phyloP scores from a whole-genome alignment of 1,140 invertebrate genomes.

The Drosophila triauraria region DNA sequence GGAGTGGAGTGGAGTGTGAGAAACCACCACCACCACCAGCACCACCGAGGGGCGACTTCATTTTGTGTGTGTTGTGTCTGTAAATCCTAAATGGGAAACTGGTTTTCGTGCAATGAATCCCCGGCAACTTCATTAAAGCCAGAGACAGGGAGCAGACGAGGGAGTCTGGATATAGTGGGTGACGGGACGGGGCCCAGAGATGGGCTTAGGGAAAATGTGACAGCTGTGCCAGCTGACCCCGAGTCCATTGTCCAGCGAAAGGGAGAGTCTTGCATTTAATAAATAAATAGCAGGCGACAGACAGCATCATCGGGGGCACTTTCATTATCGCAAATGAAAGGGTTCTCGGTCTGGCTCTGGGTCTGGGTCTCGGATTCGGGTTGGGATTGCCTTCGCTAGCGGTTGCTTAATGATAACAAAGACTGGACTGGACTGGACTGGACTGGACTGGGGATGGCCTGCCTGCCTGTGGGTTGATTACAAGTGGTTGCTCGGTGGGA shows the following conservation, averaged over 20 bases:
- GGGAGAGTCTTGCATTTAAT: slow-evolving; percentile 66
- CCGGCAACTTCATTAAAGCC: slow-evolving; percentile 54
- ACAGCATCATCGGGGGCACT: slow-evolving; percentile 46
- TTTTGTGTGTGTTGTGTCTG: slow-evolving; percentile 25
- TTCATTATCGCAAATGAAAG: slow-evolving; percentile 63
- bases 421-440: slow-evolving; percentile 13
- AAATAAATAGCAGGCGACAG: slow-evolving; percentile 78
- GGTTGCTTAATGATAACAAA: slow-evolving; percentile 82
- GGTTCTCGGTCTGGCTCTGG: slow-evolving; percentile 46
- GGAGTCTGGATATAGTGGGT: neutral
- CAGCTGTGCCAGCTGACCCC: slow-evolving; percentile 78
- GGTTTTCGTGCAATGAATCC: slow-evolving; percentile 45
- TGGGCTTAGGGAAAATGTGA: slow-evolving; percentile 71
- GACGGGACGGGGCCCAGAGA: slow-evolving; percentile 20
- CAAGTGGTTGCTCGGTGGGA: slow-evolving; percentile 38
- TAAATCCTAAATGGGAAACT: slow-evolving; percentile 31
- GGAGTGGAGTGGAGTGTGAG: slow-evolving; percentile 21
- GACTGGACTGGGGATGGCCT: neutral
- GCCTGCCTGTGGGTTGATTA: slow-evolving; percentile 51
- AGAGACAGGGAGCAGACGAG: too few species aligned
- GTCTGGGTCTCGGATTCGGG: neutral
- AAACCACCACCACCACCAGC: slow-evolving; percentile 29
- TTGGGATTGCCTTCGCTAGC: slow-evolving; percentile 7
- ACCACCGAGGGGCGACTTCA: slow-evolving; percentile 28
- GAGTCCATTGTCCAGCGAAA: slow-evolving; percentile 31